These are phyloP conservation scores for Agrochola litura DNA, from an alignment of 2,888 invertebrate genomes.

Conservation along the genomic window DNA sequence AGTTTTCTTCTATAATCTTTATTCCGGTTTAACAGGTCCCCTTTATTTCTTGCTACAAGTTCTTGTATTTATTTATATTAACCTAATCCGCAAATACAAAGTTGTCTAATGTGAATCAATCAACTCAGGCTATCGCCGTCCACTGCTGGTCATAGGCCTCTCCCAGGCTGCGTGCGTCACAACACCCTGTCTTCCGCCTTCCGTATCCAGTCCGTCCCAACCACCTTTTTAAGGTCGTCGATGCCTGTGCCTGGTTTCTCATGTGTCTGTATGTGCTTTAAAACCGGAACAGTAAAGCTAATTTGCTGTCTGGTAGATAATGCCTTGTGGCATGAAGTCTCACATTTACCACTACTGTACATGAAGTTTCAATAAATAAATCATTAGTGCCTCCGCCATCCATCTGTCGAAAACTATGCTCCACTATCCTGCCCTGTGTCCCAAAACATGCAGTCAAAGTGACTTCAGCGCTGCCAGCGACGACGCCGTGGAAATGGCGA, in stretches of 20 bases:
- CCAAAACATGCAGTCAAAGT: too few relatives aligned
- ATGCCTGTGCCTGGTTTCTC: not conserved
- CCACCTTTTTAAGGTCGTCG: not conserved
- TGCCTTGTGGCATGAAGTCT: not conserved
- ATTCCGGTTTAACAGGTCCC: constrained; percentile 23
- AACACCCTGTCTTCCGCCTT: not conserved
- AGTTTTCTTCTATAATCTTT: constrained; percentile 15
- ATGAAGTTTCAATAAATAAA: not conserved
- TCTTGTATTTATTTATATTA: not conserved
- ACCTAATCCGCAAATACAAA: not conserved
- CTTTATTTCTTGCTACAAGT: not conserved
- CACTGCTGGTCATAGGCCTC: too few relatives aligned
- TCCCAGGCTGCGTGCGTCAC: not conserved
- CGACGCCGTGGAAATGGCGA: too few relatives aligned
- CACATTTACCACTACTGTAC: not conserved
- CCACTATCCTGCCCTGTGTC: too few relatives aligned
- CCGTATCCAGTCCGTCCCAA: not conserved
- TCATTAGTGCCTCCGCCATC: not conserved
- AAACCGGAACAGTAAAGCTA: not conserved
- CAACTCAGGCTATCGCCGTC: not conserved
- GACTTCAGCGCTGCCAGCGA: too few relatives aligned
- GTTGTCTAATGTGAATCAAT: not conserved
- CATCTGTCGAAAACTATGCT: too few relatives aligned
- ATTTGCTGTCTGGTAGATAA: not conserved
- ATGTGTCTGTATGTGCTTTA: not conserved